Evolutionary conservation across 23 tunicate species (phyloP).

Genomic region (Halocynthia roretzi): DNA sequence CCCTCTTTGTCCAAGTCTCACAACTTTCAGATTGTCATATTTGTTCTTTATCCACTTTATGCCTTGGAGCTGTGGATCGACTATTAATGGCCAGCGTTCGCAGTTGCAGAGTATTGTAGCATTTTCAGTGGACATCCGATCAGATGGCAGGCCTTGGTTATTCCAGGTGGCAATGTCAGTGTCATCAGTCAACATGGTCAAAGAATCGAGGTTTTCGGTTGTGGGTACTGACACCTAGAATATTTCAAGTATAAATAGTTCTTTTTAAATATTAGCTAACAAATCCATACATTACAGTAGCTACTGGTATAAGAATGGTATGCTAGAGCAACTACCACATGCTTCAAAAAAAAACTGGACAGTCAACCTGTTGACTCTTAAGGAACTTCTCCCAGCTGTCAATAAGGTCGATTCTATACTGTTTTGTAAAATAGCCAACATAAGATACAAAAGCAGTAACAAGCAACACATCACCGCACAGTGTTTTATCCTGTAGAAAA

Average conservation of each 20-base stretch:
- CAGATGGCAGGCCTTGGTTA: slow-evolving; percentile 97
- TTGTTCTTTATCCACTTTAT: slow-evolving; percentile 91
- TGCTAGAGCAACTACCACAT: neutral
- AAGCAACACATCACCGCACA: slow-evolving; percentile 94
- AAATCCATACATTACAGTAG: neutral
- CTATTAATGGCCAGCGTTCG: slow-evolving; percentile 95
- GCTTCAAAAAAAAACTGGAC: neutral
- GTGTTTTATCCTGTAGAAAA: slow-evolving; percentile 54
- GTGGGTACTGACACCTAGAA: slow-evolving; percentile 78
- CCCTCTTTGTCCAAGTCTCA: slow-evolving; percentile 94
- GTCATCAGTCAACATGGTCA: slow-evolving; percentile 89
- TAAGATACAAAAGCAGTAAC: slow-evolving; percentile 97
- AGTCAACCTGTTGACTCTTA: slow-evolving; percentile 53
- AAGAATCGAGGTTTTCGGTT: slow-evolving; percentile 84
- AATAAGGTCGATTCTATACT: slow-evolving; percentile 76
- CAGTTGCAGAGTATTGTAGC: slow-evolving; percentile 97
- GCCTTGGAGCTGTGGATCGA: slow-evolving; percentile 99
- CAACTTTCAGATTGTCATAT: slow-evolving; percentile 61
- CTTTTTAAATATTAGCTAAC: no score
- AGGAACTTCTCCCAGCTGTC: slow-evolving; percentile 78
- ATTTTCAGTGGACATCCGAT: slow-evolving; percentile 97
- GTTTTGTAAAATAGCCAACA: slow-evolving; percentile 91
- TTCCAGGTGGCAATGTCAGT: slow-evolving; percentile 97
- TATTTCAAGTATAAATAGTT: no score
- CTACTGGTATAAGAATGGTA: neutral